Evolutionary conservation across 2,888 invertebrate species (phyloP).

Genomic region (Rotaria socialis): DNA sequence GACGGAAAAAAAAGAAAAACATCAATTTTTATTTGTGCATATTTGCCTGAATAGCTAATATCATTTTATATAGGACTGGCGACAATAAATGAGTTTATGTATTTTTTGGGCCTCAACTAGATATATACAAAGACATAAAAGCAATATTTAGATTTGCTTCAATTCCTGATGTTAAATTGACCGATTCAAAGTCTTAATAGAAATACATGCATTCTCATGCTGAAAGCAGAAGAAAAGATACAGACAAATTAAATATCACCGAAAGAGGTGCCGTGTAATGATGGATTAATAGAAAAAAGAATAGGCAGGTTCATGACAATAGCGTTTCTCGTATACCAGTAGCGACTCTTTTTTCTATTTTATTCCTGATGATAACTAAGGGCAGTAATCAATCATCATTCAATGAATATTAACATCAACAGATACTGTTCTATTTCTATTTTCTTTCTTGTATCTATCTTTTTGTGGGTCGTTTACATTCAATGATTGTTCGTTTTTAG

Average conservation of each 20-base stretch:
- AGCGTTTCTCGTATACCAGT: too few relatives aligned
- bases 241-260: not conserved
- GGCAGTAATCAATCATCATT: not conserved
- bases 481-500: too few relatives aligned
- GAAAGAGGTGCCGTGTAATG: not conserved
- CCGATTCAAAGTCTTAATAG: not conserved
- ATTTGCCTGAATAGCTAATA: not conserved
- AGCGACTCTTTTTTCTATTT: not conserved
- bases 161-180: not conserved
- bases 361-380: not conserved
- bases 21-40: not conserved
- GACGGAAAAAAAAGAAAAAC: not conserved
- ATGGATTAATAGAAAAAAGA: not conserved
- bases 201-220: not conserved
- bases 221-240: not conserved
- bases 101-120: not conserved
- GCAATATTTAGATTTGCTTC: not conserved
- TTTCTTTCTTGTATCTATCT: not conserved
- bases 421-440: not conserved
- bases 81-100: not conserved
- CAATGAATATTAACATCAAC: not conserved
- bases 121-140: not conserved
- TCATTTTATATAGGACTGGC: not conserved
- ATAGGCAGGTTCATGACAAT: not conserved
- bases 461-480: not conserved